phyloP scores from a whole-genome alignment of 2,797 vertebrate species.

The Dicrostonyx torquatus region DNA sequence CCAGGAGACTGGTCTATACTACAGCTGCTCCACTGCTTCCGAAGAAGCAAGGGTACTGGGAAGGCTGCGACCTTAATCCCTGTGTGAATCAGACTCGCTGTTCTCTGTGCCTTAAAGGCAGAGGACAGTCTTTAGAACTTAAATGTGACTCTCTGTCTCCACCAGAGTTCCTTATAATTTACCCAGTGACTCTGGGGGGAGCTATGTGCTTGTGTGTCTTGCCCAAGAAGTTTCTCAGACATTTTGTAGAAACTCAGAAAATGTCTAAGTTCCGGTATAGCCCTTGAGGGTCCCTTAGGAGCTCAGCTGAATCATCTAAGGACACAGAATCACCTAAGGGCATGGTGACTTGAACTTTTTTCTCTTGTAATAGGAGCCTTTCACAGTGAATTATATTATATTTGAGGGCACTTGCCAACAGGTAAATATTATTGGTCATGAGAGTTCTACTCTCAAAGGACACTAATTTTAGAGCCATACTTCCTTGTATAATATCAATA shows the following conservation, averaged over 20 bases:
- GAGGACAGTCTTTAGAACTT: conserved; percentile 13
- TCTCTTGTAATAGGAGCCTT: conserved; percentile 48
- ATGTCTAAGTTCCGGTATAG: background rate
- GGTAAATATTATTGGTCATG: background rate
- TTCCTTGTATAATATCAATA: conserved; percentile 7
- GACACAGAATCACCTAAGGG: background rate
- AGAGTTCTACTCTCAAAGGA: conserved; percentile 5
- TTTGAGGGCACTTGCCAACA: conserved; percentile 10
- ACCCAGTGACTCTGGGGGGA: background rate
- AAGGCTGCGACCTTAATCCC: background rate
- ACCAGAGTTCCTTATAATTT: background rate
- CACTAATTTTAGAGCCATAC: conserved; percentile 18
- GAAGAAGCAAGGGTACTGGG: background rate
- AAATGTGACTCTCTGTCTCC: conserved; percentile 1
- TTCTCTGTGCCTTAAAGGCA: background rate
- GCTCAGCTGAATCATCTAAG: background rate
- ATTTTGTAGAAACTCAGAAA: conserved; percentile 29
- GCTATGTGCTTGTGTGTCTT: background rate
- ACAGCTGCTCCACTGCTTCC: background rate
- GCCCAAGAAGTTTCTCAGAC: background rate
- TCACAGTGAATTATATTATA: background rate
- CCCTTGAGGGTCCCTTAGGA: background rate
- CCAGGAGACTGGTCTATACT: background rate
- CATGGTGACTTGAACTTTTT: background rate
- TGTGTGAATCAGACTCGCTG: background rate